Base-by-base conservation (phyloP, 2,888 invertebrate species). In the Sericinus montela region DNA sequence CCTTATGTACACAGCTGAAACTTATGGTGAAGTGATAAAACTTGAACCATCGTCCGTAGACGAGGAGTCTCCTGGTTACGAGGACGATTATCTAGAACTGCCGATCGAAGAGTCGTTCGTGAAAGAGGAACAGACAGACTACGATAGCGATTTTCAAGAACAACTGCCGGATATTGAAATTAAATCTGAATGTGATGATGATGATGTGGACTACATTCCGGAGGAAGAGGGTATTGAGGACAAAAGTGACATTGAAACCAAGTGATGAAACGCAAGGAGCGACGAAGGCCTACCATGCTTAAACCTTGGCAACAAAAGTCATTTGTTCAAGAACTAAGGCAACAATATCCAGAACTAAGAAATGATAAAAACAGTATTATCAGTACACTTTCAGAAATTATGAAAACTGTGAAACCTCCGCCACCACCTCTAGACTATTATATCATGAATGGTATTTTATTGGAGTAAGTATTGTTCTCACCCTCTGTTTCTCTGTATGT, bases 341-440 rank as follows among this genome's bases (percentile, higher is more conserved):
- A 72, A 13, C 48, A 67, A 16, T 70, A 75, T 50, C 75, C 73
- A 0, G 75, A 80, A 28, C 53, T 85, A 38, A 59, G 52, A n/a
- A 54, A 66, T 0, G 62, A 82, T 53, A 54, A 62, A 3, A 63
- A 74, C 1, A 53, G 63, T 7, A 57, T 87, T 1, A 56, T 85
- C 0, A 56, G 65, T 8, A 69, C 72, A 3, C 54, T 87, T 10
- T 66, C 71, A 5, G 67, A 68, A 38, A 69, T 80, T 0, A 85
- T 86, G 85, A 69, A 68, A 40, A 59, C 54, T 19, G 57, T 69
- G 0, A 77, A 73, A 34, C 61, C 72, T 1, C 82, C 85, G 0
- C 48, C 56, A 1, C 71, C 70, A 0, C 80, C 80, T 0, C 49
- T 44, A 23, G 75, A 75, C 40, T 76, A 63, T 51, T 81, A 55